These are phyloP conservation scores for Crioceris asparagi DNA, from an alignment of 2,888 invertebrate species.

Conservation along the genomic window DNA sequence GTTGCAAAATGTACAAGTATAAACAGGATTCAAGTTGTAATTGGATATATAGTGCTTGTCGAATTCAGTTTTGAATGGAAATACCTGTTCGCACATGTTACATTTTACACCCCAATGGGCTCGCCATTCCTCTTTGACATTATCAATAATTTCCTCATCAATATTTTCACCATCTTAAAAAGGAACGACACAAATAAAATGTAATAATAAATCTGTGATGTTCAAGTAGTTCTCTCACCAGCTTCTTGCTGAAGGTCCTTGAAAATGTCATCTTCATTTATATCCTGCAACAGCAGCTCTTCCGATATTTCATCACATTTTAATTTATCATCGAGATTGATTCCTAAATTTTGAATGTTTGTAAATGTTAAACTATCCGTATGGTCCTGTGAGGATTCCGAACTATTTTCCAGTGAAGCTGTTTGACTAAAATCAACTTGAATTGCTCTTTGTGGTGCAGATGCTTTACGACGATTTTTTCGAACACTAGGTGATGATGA, in stretches of 20 bases:
- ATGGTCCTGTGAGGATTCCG: constrained; percentile 29
- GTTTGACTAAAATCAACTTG: constrained; percentile 26
- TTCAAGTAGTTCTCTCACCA: constrained; percentile 19
- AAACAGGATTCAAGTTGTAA: constrained; percentile 40
- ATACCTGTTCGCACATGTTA: constrained; percentile 42
- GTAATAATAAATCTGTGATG: background rate
- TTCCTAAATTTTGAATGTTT: constrained; percentile 15
- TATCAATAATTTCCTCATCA: constrained; percentile 37
- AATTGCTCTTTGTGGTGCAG: constrained; percentile 30
- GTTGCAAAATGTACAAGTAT: constrained; percentile 47
- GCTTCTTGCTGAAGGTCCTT: constrained; percentile 32
- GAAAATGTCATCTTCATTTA: constrained; percentile 33
- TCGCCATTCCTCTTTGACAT: constrained; percentile 38
- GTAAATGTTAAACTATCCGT: constrained; percentile 17
- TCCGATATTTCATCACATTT: constrained; percentile 10
- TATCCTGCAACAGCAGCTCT: constrained; percentile 22
- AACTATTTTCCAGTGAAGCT: constrained; percentile 24
- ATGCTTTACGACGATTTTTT: constrained; percentile 30
- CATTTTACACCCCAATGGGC: constrained; percentile 46
- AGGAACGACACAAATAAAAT: background rate
- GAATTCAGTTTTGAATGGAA: constrained; percentile 42
- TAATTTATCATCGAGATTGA: constrained; percentile 12
- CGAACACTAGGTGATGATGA: constrained; percentile 19
- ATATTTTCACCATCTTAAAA: constrained; percentile 28
- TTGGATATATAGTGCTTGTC: constrained; percentile 41